Base-by-base conservation (phyloP, 1,140 invertebrate genomes). In the Hyles euphorbiae region DNA sequence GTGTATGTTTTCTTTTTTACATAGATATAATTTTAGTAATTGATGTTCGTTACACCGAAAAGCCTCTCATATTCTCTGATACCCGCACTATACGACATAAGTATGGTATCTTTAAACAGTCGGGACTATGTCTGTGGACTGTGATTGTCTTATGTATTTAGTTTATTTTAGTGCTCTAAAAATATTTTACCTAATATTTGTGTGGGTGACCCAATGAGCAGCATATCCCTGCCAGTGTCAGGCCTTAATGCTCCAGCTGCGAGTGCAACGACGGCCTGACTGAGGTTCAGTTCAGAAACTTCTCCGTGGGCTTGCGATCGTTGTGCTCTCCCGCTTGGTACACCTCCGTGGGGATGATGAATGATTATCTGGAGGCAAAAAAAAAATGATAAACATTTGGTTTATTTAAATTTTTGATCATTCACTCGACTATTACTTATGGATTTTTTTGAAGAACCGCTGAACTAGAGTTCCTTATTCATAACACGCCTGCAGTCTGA, bases 191-290 rank as follows among this genome's bases (percentile, higher is more conserved):
- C 88, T 58, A 98, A 89, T n/a, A 98, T 87, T 80, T 96, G 96
- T 0, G 94, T 95, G 11, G 93, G 90, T 32, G 96, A 98, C 44
- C 97, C 97, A 44, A 97, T 93, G 49, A 96, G 89, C 5, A 98
- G 89, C 65, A 95, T 90, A 78, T 98, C 97, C 83, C 93, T 91
- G 34, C 93, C 91, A 48, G 92, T 91, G 63, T 94, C 92, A 34
- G 91, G 89, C 55, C 92, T 89, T 9, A 96, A 78, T 22, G 83
- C 86, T 6, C 95, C 95, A 47, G 94, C 91, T 58, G 90, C 91
- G 22, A 97, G 74, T 33, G 94, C 91, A 44, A 92, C 93, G 1
- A 97, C 92, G 7, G 92, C 91, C 82, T 97, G 95, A 79, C 96
- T 96, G 3, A 97, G 92, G 79, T 96, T 96, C 47, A 97, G 81